Base-by-base conservation (phyloP, 2,888 invertebrate species). In the Amphipoea oculea region DNA sequence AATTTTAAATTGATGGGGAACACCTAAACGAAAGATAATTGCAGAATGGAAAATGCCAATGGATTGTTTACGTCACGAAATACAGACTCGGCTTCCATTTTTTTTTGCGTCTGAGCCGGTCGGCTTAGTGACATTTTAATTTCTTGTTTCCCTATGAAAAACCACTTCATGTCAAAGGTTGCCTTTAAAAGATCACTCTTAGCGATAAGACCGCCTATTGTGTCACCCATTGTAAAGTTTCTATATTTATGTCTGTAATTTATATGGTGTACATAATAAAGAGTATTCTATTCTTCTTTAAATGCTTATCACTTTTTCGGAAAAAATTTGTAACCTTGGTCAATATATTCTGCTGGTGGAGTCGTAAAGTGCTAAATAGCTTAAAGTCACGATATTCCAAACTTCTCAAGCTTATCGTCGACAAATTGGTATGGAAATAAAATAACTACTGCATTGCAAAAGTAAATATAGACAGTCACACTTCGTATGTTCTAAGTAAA, bases 401-500 rank as follows among this genome's bases (percentile, higher is more conserved):
- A 54, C 9, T 20, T n/a, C 17, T 29, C 40, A 17, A 17, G 17
- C 29, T 40, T 14, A 29, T n/a, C 36, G 14, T 51, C 51, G 11
- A 4, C 7, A 29, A 62, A 36, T 29, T 5, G 75, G 17, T 66
- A 67, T 12, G 36, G 20, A 14, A 60, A 62, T 45, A 45, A 23
- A 78, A 67, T 17, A 70, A 42, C 54, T 42, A 67, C 62, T 69
- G 67, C 36, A 65, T 20, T 79, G 40, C 60, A 23, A 68, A 57
- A 51, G n/a, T 2, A 74, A 72, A 65, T 48, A 62, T 20, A 0
- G 17, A 42, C 9, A 72, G 54, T 69, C 51, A 63, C 57, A 66
- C 40, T 60, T 75, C 14, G 17, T 70, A 12, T 65, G 4, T 40
- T 63, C 12, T 3, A 4, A 23, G 82, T 74, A 82, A 84, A 82